Evolutionary conservation across 2,888 invertebrate species (phyloP).

Genomic region (Tipula unca): DNA sequence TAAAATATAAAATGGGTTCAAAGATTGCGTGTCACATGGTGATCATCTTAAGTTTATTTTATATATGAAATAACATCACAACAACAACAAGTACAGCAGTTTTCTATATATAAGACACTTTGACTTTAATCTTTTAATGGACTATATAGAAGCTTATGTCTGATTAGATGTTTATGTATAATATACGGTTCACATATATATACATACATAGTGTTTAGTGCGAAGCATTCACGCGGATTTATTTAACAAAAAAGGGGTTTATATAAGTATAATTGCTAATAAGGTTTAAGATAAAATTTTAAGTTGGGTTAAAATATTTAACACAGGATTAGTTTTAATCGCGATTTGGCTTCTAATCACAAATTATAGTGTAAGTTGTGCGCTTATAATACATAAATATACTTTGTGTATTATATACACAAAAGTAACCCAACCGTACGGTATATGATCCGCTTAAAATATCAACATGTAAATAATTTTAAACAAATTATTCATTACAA

Average conservation of each 20-base stretch:
- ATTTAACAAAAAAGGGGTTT: too few species aligned
- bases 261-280: too few species aligned
- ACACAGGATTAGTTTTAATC: too few species aligned
- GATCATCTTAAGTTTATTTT: background rate
- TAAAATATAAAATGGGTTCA: background rate
- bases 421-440: background rate
- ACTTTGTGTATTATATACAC: too few species aligned
- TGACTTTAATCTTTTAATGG: background rate
- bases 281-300: too few species aligned
- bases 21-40: conserved; percentile 8
- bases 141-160: background rate
- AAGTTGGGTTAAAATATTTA: too few species aligned
- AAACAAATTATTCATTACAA: conserved; percentile 8
- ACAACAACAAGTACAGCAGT: background rate
- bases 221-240: too few species aligned
- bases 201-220: background rate
- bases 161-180: background rate
- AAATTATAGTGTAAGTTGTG: too few species aligned
- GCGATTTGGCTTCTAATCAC: too few species aligned
- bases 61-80: background rate
- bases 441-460: conserved; percentile 14
- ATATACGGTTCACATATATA: background rate
- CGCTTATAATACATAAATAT: too few species aligned
- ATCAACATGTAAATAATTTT: conserved; percentile 8
- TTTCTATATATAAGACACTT: background rate